These are phyloP conservation scores for Elgaria multicarinata DNA, from an alignment of 2,113 vertebrate genomes.

Conservation along the genomic window DNA sequence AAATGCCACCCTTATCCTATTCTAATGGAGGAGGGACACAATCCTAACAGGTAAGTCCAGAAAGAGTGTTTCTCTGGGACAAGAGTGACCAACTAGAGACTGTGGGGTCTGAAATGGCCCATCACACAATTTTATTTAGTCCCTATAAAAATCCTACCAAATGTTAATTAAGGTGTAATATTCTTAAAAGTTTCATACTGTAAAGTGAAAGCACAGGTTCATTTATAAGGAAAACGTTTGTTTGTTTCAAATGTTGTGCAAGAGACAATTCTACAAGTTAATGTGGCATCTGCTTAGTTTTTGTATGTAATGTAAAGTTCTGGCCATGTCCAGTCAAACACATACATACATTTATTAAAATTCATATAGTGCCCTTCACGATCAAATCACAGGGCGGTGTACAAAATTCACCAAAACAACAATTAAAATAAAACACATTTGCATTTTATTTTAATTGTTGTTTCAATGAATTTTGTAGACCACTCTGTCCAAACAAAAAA, in stretches of 20 bases:
- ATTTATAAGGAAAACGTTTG: neutral
- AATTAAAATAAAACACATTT: no score
- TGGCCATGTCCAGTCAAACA: neutral
- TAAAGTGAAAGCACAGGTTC: no score
- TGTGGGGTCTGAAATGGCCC: no score
- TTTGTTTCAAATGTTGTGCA: neutral
- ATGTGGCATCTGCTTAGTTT: neutral
- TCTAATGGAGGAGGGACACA: neutral
- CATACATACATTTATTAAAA: no score
- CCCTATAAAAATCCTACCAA: neutral
- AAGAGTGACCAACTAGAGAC: neutral
- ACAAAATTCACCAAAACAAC: no score
- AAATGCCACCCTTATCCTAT: neutral
- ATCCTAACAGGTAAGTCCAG: neutral
- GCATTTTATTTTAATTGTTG: no score
- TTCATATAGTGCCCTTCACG: no score
- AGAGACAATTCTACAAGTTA: neutral
- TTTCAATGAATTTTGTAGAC: no score
- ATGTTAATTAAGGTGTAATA: neutral
- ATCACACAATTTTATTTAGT: neutral
- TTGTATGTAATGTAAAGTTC: neutral
- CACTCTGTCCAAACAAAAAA: no score
- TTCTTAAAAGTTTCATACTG: neutral
- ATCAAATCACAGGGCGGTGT: no score
- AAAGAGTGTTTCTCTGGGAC: no score